Evolutionary conservation across 2,113 vertebrate species (phyloP), one percentile per base, ranked within the genome.

Genomic region (Eupsittula cactorum): DNA sequence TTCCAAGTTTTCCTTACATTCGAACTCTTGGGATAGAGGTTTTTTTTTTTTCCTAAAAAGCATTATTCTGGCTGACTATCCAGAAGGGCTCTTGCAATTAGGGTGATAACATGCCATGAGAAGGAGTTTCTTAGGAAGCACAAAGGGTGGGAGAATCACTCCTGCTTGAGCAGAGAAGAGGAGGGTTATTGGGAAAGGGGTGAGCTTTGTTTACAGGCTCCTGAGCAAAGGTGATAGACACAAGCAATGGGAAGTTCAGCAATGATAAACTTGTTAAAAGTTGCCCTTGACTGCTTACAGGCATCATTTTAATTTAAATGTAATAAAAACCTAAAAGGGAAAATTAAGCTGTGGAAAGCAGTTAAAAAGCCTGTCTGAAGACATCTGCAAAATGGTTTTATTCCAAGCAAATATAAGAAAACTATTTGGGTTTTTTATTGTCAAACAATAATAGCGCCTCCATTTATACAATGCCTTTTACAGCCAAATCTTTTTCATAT

Each of bases 281-380:
- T 79, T 96, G 91, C 88, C 81, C 93, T 95, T 96, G 77, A 79
- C 81, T 93, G 92, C 91, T 97, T 60, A 33, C 52, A 91, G 95
- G 81, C 96, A 92, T 93, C 44, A 79, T 90, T 86, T 90, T 87
- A 96, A 96, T 95, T 97, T 92, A 96, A 93, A 92, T 35, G 93
- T 96, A 95, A 97, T 97, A 97, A 96, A 97, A 97, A 73, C 31
- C 77, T 73, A 82, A 96, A 96, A 95, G 37, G 92, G 92, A 94
- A 94, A 89, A 96, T 94, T 93, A 95, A 95, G 95, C 77, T 93
- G 95, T 59, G 2, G 93, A 83, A 96, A 93, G 88, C 93, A 82
- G 60, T 93, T 95, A 82, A 94, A 84, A 93, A 94, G 83, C 59
- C 52, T 89, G 73, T 95, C 93, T 95, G 80, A 90, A 95, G 95